Conservation (phyloP, 1,140 invertebrate genomes). For the Microvelia longipes region DNA sequence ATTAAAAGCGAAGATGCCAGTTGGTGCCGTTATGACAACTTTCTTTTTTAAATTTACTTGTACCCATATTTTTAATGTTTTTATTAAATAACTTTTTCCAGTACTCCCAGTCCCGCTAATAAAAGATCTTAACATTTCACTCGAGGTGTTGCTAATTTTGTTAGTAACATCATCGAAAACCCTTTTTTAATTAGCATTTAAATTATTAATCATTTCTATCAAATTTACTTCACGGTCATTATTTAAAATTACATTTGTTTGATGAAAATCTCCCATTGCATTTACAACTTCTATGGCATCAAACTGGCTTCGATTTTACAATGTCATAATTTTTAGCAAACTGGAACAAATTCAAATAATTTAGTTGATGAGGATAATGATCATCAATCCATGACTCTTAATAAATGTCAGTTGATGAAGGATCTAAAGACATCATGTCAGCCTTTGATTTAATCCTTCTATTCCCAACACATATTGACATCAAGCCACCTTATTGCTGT, state of each 20-base stretch:
- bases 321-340: neutral
- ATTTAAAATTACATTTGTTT: neutral
- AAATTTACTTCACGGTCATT: neutral
- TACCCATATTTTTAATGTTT: neutral
- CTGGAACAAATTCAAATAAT: neutral
- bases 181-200: neutral
- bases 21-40: neutral
- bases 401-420: neutral
- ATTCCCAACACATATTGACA: neutral
- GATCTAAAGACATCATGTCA: neutral
- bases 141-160: neutral
- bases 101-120: neutral
- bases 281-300: neutral
- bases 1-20: no score
- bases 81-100: neutral
- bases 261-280: neutral
- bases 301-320: neutral
- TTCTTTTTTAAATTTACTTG: neutral
- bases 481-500: neutral
- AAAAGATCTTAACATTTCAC: neutral
- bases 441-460: no score
- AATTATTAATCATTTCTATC: neutral
- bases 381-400: neutral
- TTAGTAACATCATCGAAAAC: neutral
- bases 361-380: neutral